phyloP scores from a whole-genome alignment of 2,888 invertebrate species.

The Trichogramma evanescens region DNA sequence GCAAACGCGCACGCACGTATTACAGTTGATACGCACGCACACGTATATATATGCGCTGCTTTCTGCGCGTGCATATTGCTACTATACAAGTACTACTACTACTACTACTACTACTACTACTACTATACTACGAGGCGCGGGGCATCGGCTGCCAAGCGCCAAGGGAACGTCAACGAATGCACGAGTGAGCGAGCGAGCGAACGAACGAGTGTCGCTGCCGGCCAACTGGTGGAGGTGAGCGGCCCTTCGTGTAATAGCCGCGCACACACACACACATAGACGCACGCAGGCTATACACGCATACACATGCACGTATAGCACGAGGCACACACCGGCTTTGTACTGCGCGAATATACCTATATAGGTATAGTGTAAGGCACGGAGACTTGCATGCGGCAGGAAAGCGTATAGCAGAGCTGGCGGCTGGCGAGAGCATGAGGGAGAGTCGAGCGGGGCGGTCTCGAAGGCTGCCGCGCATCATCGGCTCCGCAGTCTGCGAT shows the following conservation, averaged over 20 bases:
- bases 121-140: too few species aligned
- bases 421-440: too few species aligned
- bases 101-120: too few species aligned
- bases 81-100: too few species aligned
- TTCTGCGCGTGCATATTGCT: too few species aligned
- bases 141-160: too few species aligned
- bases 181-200: background rate
- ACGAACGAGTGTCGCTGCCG: conserved; percentile 1
- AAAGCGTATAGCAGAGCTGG: too few species aligned
- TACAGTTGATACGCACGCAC: background rate
- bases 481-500: conserved; percentile 4
- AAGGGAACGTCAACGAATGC: too few species aligned
- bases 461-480: background rate
- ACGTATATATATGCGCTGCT: too few species aligned
- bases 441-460: background rate
- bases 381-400: too few species aligned
- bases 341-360: background rate
- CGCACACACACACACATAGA: too few species aligned
- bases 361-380: too few species aligned
- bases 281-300: background rate
- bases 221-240: background rate
- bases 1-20: background rate
- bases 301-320: background rate
- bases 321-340: background rate
- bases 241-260: background rate